Evolutionary conservation across 2,888 invertebrate genomes (phyloP), one percentile per base, ranked within the genome.

Genomic region (Liodrosophila aerea): DNA sequence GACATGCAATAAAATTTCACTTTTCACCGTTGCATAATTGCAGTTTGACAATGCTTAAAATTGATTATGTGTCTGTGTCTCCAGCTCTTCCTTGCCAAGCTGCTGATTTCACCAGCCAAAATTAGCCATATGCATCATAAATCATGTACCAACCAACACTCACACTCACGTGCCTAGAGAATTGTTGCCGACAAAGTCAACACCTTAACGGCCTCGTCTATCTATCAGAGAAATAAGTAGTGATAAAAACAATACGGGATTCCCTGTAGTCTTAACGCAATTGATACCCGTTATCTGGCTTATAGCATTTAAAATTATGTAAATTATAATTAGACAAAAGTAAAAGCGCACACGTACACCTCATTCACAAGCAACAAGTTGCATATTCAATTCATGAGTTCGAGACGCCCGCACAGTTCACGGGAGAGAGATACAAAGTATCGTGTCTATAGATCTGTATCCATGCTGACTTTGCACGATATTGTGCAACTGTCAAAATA

Each of bases 401-500:
- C 36, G 59, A 44, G 50, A 67, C 73, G 76, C 71, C 84, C 81
- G 68, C 84, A 73, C 86, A 82, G 34, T 33, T 31, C 41, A 16
- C 34, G 41, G 40, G 22, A 45, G 15, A 13, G 11, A 47, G n/a
- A 9, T 12, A 30, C 33, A 15, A 7, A 31, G 47, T 41, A 36
- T 16, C 85, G 83, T 82, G 87, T 61, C 72, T 34, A 45, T 27
- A 64, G 84, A 84, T 84, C 61, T 56, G 70, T 85, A 78, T 86
- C 86, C 66, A 12, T 40, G 29, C 60, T 54, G 61, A 62, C 59
- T 63, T 56, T 72, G 85, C 86, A 76, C 72, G 80, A 76, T 71
- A 74, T 85, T 86, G 86, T 76, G 68, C 71, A 86, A 80, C 80
- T 86, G 85, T 86, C 86, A 78, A 82, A 86, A 82, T 66, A 82